Base-by-base conservation (phyloP, 2,888 invertebrate species). In the Rhynchonema sp. region DNA sequence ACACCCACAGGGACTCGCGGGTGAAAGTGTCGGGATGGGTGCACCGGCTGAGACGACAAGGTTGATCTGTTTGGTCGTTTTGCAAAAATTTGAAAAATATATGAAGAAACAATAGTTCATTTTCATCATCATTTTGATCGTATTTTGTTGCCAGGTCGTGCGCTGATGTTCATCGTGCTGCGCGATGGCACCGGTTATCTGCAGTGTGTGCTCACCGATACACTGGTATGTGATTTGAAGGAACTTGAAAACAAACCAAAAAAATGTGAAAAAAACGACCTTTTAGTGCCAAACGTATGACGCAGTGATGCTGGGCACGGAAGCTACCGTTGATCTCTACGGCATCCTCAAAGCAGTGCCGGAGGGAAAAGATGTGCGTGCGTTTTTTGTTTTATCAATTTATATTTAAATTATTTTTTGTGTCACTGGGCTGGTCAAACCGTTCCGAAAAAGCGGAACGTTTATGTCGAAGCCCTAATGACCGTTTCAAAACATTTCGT, bases 181-280 rank as follows among this genome's bases (percentile, higher is more conserved):
- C 80, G 98, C 59, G 98, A 98, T 75, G 98, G 98, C 49, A 84
- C 88, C 9, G 98, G 94, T 1, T 98, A 84, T 73, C 75, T 98
- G 46, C 98, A 98, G 74, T 87, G 87, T 72, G 87, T 98, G 0
- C 75, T 98, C 1, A 83, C 82, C 62, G 88, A 92, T 66, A 66
- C 70, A 56, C 63, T 79, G 56, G 49, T 49, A n/a, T 20, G 49
- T n/a, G n/a, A 38, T 17, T 38, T 38, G 9, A 38, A 38, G 38
- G 17, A 38, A 38, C 38, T 38, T 17, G 17, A 38, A 38, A 38
- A 38, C 17, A 38, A 38, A 38, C 6, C 38, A 6, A 38, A 38
- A 38, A 38, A 6, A 38, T 38, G 6, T 17, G 9, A 38, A n/a
- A n/a, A n/a, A n/a, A 13, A 17, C 49, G 57, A 27, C 29, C 23